phyloP scores from a whole-genome alignment of 1,140 invertebrate species.

The Hylaeus volcanicus region DNA sequence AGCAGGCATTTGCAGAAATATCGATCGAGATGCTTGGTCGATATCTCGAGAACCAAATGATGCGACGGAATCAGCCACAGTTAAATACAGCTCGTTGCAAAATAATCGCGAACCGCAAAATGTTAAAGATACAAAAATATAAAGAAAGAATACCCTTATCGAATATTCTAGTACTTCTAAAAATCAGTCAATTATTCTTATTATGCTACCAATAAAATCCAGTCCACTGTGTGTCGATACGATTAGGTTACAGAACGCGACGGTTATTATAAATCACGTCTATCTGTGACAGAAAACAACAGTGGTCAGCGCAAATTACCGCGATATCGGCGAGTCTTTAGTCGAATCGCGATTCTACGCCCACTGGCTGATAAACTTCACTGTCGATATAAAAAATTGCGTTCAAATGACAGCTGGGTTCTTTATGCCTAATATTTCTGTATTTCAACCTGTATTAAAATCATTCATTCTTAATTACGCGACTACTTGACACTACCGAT shows the following conservation, averaged over 20 bases:
- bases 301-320: background rate
- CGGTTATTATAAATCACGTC: background rate
- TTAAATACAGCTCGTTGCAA: background rate
- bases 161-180: too few species aligned
- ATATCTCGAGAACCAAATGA: background rate
- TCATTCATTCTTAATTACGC: too few species aligned
- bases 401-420: background rate
- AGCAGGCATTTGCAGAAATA: background rate
- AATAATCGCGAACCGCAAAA: background rate
- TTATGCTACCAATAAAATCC: too few species aligned
- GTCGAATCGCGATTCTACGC: slow-evolving; percentile 45
- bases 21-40: background rate
- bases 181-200: too few species aligned
- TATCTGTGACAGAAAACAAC: background rate
- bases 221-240: background rate
- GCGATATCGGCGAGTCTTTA: too few species aligned
- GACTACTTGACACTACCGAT: too few species aligned
- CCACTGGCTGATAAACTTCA: slow-evolving; percentile 46
- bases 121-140: too few species aligned
- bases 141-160: too few species aligned
- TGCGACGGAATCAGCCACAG: background rate
- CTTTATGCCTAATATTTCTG: too few species aligned
- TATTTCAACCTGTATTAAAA: too few species aligned
- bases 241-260: background rate
- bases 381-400: background rate